Conservation (phyloP, 2,113 vertebrate species). For the Silurus asotus region DNA sequence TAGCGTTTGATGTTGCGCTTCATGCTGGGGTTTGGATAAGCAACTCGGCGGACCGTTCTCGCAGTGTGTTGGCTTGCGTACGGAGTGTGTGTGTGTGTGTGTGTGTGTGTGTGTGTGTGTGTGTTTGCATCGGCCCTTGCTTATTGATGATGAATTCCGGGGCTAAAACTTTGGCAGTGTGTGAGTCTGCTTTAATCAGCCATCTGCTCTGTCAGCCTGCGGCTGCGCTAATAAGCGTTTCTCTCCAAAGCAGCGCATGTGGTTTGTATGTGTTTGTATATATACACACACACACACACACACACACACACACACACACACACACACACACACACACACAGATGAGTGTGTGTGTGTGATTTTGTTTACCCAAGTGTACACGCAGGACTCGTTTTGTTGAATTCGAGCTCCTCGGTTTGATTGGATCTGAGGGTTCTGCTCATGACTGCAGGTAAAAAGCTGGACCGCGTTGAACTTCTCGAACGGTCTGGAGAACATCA, state of each 20-base stretch:
- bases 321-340: too few species aligned
- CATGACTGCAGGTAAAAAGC: conserved; percentile 42
- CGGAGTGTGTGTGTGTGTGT: not conserved
- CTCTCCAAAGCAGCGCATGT: conserved; percentile 22
- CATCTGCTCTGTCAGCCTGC: conserved; percentile 64
- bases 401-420: not conserved
- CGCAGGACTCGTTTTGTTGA: not conserved
- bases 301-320: too few species aligned
- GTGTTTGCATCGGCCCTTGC: conserved; percentile 17
- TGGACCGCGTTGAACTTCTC: conserved; percentile 42
- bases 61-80: conserved; percentile 9
- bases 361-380: conserved; percentile 11
- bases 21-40: conserved; percentile 4
- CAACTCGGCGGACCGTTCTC: not conserved
- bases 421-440: not conserved
- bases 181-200: conserved; percentile 57
- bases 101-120: conserved; percentile 2
- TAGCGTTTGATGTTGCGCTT: conserved; percentile 5
- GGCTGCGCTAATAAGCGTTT: conserved; percentile 21
- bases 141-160: conserved; percentile 30
- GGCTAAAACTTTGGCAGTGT: conserved; percentile 25
- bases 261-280: conserved; percentile 31
- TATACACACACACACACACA: too few species aligned
- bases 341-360: not conserved
- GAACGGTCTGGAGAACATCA: conserved; percentile 3